Evolutionary conservation across 1,140 invertebrate species (phyloP).

Genomic region (Papilio dardanus): DNA sequence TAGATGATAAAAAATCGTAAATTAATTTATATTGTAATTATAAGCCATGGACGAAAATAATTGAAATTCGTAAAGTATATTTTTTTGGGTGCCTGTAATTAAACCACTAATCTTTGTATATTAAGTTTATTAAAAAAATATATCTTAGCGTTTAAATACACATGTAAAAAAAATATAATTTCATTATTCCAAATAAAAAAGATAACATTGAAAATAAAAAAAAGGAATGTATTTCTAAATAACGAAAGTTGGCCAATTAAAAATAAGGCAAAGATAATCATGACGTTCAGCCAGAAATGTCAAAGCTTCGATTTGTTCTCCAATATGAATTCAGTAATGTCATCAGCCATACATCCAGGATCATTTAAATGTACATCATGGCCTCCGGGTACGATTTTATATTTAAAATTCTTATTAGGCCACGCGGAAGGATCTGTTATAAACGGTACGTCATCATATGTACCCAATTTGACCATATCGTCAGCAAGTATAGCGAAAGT

Average conservation of each 20-base stretch:
- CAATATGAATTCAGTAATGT: slow-evolving; percentile 48
- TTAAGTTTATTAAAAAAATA: too few species aligned
- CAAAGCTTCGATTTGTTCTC: slow-evolving; percentile 27
- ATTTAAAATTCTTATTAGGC: slow-evolving; percentile 55
- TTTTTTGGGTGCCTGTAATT: too few species aligned
- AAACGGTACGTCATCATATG: slow-evolving; percentile 49
- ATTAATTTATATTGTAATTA: too few species aligned
- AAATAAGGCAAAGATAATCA: background rate
- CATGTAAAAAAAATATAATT: too few species aligned
- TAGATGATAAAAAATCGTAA: too few species aligned
- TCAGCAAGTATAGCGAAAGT: slow-evolving; percentile 54
- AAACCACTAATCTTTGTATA: too few species aligned
- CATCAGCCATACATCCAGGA: slow-evolving; percentile 46
- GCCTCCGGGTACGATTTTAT: slow-evolving; percentile 47
- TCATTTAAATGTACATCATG: slow-evolving; percentile 51
- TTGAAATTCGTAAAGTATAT: too few species aligned
- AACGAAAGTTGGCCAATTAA: background rate
- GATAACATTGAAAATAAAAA: too few species aligned
- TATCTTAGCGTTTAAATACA: too few species aligned
- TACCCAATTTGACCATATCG: slow-evolving; percentile 40
- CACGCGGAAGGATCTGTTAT: slow-evolving; percentile 51
- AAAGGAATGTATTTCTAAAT: too few species aligned
- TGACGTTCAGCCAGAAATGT: slow-evolving; percentile 10
- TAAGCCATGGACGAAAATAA: too few species aligned
- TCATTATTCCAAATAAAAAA: too few species aligned